Percentiles rank a stretch among this genome's conserved stretches.
phyloP scores from a whole-genome alignment of 1,140 invertebrate genomes.

The Eufriesea mexicana region DNA sequence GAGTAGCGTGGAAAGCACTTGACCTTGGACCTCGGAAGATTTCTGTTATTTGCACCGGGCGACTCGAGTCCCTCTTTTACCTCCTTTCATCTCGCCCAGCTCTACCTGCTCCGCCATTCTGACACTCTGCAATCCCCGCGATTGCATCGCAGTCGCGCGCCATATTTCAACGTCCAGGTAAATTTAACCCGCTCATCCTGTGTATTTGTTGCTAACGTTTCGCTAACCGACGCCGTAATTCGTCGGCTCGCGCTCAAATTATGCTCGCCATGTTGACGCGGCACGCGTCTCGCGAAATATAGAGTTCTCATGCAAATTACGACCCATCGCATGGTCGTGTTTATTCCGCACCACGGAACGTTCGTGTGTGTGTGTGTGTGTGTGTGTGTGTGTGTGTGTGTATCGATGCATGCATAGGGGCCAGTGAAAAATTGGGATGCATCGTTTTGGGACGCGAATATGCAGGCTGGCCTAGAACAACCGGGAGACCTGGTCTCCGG shows the following conservation, averaged over 20 bases:
- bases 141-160: neutral
- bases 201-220: neutral
- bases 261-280: too few relatives aligned
- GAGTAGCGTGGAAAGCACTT: slow-evolving; percentile 22
- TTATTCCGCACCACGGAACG: neutral
- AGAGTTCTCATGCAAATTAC: too few relatives aligned
- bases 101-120: neutral
- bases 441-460: neutral
- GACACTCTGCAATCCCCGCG: neutral
- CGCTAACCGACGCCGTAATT: neutral
- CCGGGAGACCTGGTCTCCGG: too few relatives aligned
- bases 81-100: neutral
- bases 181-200: neutral
- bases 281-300: too few relatives aligned
- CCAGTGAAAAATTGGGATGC: neutral
- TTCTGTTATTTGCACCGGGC: slow-evolving; percentile 33
- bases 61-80: neutral
- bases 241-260: neutral
- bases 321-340: neutral
- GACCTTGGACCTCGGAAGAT: slow-evolving; percentile 42
- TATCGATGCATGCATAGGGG: too few relatives aligned
- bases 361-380: too few relatives aligned
- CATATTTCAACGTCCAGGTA: neutral
- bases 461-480: too few relatives aligned
- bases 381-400: too few relatives aligned